These are phyloP conservation scores for Leptothorax acervorum DNA, from an alignment of 2,888 invertebrate species.

Conservation along the genomic window DNA sequence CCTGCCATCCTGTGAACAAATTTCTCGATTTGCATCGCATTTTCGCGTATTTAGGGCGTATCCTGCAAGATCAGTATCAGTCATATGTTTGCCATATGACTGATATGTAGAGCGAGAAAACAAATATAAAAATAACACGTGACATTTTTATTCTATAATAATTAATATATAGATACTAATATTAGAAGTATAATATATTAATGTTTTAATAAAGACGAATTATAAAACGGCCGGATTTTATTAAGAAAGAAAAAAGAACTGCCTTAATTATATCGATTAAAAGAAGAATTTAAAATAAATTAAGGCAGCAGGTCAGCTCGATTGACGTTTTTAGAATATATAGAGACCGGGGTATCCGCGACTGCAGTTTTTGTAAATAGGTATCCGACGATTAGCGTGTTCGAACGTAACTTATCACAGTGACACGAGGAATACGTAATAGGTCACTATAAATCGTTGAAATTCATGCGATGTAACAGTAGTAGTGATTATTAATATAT, in stretches of 20 bases:
- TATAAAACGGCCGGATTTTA: too few relatives aligned
- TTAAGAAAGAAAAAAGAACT: too few relatives aligned
- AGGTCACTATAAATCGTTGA: neutral
- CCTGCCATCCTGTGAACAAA: too few relatives aligned
- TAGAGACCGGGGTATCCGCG: neutral
- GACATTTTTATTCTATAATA: too few relatives aligned
- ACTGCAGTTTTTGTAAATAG: neutral
- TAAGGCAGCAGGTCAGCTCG: neutral
- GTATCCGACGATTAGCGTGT: neutral
- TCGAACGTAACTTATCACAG: neutral
- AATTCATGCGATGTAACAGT: neutral
- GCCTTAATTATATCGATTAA: neutral
- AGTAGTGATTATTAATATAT: too few relatives aligned
- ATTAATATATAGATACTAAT: too few relatives aligned
- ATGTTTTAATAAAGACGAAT: too few relatives aligned
- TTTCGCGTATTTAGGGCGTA: too few relatives aligned
- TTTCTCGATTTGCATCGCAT: too few relatives aligned
- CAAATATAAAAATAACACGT: neutral
- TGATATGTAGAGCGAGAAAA: neutral
- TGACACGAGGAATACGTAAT: neutral
- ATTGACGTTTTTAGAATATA: neutral
- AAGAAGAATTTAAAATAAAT: neutral
- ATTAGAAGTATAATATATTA: too few relatives aligned
- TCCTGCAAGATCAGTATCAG: too few relatives aligned
- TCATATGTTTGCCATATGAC: too few relatives aligned